A percentile compares a stretch with the other conserved stretches of the same genome.
Conservation (phyloP, 2,888 invertebrate genomes). For the Lymantria dispar region DNA sequence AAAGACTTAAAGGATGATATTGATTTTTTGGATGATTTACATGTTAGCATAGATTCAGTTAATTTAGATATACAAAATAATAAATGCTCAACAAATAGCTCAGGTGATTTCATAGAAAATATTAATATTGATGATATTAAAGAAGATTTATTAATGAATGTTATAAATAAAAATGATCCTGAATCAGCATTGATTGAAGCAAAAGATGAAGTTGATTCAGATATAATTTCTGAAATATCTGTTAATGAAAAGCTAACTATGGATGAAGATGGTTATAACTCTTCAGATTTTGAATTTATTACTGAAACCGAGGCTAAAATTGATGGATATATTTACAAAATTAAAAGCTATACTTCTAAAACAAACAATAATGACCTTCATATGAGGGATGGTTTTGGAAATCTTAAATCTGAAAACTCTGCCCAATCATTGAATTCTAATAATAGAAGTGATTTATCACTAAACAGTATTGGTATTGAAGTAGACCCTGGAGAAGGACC, state of each 20-base stretch:
- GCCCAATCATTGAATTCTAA: background rate
- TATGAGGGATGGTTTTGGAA: background rate
- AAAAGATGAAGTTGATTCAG: background rate
- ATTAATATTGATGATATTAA: too few relatives aligned
- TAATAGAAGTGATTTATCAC: too few relatives aligned
- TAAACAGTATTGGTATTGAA: too few relatives aligned
- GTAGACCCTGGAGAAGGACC: background rate
- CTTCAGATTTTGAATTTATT: slow-evolving; percentile 70
- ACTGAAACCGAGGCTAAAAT: slow-evolving; percentile 54
- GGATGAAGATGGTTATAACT: slow-evolving; percentile 49
- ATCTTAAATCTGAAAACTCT: background rate
- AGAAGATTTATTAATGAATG: background rate
- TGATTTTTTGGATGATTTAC: slow-evolving; percentile 4
- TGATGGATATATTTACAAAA: slow-evolving; percentile 14
- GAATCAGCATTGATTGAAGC: background rate
- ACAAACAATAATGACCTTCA: background rate
- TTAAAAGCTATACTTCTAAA: slow-evolving; percentile 15
- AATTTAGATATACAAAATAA: background rate
- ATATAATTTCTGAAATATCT: slow-evolving; percentile 9
- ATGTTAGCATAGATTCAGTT: background rate
- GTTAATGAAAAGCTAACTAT: slow-evolving; percentile 6
- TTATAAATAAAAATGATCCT: background rate
- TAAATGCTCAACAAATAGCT: background rate
- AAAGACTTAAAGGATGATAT: background rate
- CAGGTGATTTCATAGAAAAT: background rate